Conservation (phyloP, 2,888 invertebrate species). For the Epirrita christyi region DNA sequence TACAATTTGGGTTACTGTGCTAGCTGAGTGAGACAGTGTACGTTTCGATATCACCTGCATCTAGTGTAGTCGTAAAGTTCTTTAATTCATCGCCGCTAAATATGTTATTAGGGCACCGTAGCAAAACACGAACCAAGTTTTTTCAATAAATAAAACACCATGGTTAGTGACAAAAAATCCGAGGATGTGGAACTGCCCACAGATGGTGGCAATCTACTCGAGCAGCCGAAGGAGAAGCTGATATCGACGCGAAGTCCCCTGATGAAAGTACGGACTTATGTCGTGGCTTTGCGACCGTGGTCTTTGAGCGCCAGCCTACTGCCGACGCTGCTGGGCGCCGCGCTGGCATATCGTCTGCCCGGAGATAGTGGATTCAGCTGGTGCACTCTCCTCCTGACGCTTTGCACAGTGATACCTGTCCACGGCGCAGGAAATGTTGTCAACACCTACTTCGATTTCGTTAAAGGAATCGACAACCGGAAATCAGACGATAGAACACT, state of each 20-base stretch:
- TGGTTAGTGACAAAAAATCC: conserved; percentile 55
- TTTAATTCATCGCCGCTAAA: too few species aligned
- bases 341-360: conserved; percentile 93
- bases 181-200: conserved; percentile 65
- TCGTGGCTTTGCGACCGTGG: conserved; percentile 96
- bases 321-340: conserved; percentile 95
- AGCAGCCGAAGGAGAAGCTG: conserved; percentile 72
- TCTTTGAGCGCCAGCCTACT: conserved; percentile 95
- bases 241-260: conserved; percentile 80
- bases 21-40: background rate
- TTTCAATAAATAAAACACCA: conserved; percentile 24
- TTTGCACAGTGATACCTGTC: conserved; percentile 94
- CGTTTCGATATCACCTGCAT: background rate
- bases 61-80: background rate
- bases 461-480: conserved; percentile 96
- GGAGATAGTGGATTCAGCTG: conserved; percentile 91
- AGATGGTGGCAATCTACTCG: conserved; percentile 74
- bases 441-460: conserved; percentile 98
- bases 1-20: background rate
- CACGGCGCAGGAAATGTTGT: conserved; percentile 98
- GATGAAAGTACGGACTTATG: conserved; percentile 95
- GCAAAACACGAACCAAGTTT: background rate
- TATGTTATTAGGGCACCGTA: background rate
- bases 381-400: conserved; percentile 91
- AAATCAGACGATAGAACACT: conserved; percentile 97